A percentile compares a stretch with the other conserved stretches of the same genome.
phyloP scores from a whole-genome alignment of 2,888 invertebrate genomes.

The Aplocera efformata region DNA sequence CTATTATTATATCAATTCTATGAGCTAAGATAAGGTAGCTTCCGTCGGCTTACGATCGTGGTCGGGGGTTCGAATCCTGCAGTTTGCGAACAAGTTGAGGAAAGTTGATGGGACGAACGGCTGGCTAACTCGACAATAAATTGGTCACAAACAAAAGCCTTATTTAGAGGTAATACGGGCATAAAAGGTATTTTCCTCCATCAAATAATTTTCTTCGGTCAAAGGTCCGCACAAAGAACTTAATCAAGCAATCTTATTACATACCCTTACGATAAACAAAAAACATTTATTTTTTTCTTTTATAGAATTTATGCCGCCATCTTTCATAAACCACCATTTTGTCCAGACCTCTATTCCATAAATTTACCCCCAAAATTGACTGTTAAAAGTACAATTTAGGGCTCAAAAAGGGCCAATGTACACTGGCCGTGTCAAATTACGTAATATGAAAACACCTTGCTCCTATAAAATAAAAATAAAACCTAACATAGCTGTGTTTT shows the following conservation, averaged over 20 bases:
- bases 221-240: not conserved
- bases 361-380: slow-evolving; percentile 3
- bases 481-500: slow-evolving; percentile 53
- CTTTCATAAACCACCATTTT: slow-evolving; percentile 28
- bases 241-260: slow-evolving; percentile 10
- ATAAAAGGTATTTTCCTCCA: slow-evolving; percentile 3
- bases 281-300: slow-evolving; percentile 8
- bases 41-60: too few species aligned
- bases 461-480: slow-evolving; percentile 34
- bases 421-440: slow-evolving; percentile 28
- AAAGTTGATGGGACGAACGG: too few species aligned
- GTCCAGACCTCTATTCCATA: slow-evolving; percentile 9
- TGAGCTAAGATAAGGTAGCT: too few species aligned
- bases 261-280: slow-evolving; percentile 9
- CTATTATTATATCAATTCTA: too few species aligned
- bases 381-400: slow-evolving; percentile 8
- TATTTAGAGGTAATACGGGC: slow-evolving; percentile 7
- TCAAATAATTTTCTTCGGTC: slow-evolving; percentile 9
- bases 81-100: too few species aligned
- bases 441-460: slow-evolving; percentile 34
- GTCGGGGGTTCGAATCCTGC: too few species aligned
- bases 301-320: slow-evolving; percentile 27
- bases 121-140: too few species aligned
- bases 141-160: not conserved
- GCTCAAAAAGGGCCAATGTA: slow-evolving; percentile 9